A percentile compares a stretch with the other conserved stretches of the same genome.
phyloP scores from a whole-genome alignment of 2,113 vertebrate genomes.

The Phrynocephalus versicolor region DNA sequence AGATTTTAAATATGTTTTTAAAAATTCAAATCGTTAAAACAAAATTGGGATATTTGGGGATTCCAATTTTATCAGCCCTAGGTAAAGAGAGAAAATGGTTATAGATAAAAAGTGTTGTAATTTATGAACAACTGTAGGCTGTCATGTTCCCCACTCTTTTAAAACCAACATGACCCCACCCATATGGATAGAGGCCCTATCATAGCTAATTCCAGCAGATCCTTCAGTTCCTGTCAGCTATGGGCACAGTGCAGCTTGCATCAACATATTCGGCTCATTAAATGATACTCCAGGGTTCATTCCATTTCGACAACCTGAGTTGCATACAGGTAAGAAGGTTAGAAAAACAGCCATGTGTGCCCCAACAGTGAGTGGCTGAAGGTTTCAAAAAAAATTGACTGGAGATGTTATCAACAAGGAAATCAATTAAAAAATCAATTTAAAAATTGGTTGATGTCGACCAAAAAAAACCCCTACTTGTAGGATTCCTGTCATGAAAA shows the following conservation, averaged over 20 bases:
- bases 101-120: background rate
- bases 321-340: constrained; percentile 66
- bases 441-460: too few relatives aligned
- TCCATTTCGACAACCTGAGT: constrained; percentile 57
- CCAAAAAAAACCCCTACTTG: constrained; percentile 13
- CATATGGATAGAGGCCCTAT: background rate
- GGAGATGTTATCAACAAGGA: constrained; percentile 79
- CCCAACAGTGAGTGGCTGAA: constrained; percentile 73
- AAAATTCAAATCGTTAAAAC: too few relatives aligned
- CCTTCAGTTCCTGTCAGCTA: background rate
- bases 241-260: background rate
- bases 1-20: too few relatives aligned
- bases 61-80: background rate
- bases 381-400: constrained; percentile 76
- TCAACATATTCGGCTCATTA: background rate
- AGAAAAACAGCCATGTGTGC: constrained; percentile 46
- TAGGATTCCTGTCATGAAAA: constrained; percentile 63
- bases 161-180: background rate
- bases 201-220: background rate
- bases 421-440: constrained; percentile 69
- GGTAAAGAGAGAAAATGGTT: background rate
- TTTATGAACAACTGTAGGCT: background rate
- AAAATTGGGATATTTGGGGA: too few relatives aligned
- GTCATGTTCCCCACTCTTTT: background rate
- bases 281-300: background rate